A percentile compares a stretch with the other conserved stretches of the same genome.
These are phyloP conservation scores for Spinus pinus DNA, from an alignment of 2,797 vertebrate genomes.

Conservation along the genomic window DNA sequence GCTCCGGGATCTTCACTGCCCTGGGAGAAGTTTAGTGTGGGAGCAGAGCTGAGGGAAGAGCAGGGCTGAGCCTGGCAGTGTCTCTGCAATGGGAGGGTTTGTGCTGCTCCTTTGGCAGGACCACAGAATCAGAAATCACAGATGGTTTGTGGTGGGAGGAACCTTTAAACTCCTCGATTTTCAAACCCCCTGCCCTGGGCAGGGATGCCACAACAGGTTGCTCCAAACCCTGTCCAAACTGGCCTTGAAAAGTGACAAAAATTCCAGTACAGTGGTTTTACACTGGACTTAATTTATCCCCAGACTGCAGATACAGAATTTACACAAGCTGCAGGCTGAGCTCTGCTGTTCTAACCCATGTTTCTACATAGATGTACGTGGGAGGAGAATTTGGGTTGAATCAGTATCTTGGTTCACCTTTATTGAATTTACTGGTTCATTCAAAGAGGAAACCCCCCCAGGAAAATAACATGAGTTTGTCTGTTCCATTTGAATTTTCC, in stretches of 20 bases:
- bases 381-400: neutral
- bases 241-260: neutral
- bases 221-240: neutral
- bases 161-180: neutral
- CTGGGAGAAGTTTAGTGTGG: neutral
- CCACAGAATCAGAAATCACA: neutral
- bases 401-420: neutral
- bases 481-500: neutral
- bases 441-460: neutral
- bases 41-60: neutral
- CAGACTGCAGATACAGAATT: neutral
- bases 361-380: neutral
- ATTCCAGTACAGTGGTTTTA: slow-evolving; percentile 12
- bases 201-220: neutral
- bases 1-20: neutral
- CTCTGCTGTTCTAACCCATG: neutral
- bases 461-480: neutral
- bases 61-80: neutral
- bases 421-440: neutral
- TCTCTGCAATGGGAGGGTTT: neutral
- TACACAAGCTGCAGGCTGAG: neutral
- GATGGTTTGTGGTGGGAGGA: neutral
- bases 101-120: neutral
- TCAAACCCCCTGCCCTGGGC: neutral
- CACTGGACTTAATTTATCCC: neutral